phyloP scores from a whole-genome alignment of 2,888 invertebrate genomes.

The Criorhina ranunculi region DNA sequence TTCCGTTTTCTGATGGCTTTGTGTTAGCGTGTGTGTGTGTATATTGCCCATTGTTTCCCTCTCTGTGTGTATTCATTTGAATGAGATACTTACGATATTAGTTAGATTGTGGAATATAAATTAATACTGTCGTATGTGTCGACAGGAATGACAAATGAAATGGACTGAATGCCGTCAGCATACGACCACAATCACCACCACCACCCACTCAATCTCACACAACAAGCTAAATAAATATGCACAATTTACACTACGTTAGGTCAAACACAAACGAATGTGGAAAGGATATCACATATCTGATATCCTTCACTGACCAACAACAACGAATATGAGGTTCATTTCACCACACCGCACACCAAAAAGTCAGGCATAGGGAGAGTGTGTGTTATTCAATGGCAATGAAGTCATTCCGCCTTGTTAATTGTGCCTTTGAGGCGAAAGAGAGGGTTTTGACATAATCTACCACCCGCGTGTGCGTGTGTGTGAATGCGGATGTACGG shows the following conservation, averaged over 20 bases:
- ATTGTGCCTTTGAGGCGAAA: conserved; percentile 48
- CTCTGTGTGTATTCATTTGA: conserved; percentile 13
- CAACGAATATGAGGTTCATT: conserved; percentile 1
- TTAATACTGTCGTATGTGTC: conserved; percentile 71
- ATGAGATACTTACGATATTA: conserved; percentile 50
- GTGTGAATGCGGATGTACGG: conserved; percentile 19
- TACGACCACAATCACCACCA: too few relatives aligned
- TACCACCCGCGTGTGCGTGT: neutral
- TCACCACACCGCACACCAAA: neutral
- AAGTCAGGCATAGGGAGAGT: conserved; percentile 1
- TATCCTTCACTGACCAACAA: conserved; percentile 6
- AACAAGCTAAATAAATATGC: conserved; percentile 40
- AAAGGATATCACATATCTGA: conserved; percentile 12
- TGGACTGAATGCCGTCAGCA: conserved; percentile 46
- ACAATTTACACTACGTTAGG: conserved; percentile 30
- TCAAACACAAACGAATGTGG: conserved; percentile 23
- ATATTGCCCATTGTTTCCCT: neutral
- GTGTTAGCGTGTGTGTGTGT: neutral
- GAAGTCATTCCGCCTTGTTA: conserved; percentile 64
- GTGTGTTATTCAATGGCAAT: conserved; percentile 39
- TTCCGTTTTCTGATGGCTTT: neutral
- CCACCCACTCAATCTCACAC: neutral
- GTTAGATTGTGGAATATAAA: conserved; percentile 62
- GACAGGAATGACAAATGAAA: conserved; percentile 73
- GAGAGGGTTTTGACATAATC: conserved; percentile 28